A percentile compares a stretch with the other conserved stretches of the same genome.
phyloP scores from a whole-genome alignment of 2,888 invertebrate species.

The Bimastos eiseni region DNA sequence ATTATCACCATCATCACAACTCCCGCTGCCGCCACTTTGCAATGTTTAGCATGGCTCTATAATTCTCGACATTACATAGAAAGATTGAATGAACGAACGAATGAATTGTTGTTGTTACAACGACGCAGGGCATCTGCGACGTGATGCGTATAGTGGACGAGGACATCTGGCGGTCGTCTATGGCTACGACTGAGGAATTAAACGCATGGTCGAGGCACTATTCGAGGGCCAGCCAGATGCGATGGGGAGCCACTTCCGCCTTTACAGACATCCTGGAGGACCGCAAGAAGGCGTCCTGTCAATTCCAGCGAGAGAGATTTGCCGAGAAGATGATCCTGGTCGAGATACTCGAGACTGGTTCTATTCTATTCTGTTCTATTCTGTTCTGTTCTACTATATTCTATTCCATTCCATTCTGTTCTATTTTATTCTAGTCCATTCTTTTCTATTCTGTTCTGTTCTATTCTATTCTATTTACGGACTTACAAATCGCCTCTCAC shows the following conservation, averaged over 20 bases:
- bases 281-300: conserved; percentile 1
- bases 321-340: background rate
- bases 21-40: background rate
- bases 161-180: background rate
- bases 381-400: no score
- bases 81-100: no score
- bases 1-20: no score
- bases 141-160: conserved; percentile 37
- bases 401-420: no score
- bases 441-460: no score
- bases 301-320: background rate
- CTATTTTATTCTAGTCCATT: no score
- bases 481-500: no score
- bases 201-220: background rate
- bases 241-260: background rate
- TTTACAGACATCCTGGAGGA: conserved; percentile 2
- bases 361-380: no score
- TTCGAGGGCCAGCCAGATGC: background rate
- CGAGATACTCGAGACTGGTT: no score
- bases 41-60: background rate
- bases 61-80: no score
- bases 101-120: no score
- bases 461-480: no score
- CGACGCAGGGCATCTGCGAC: conserved; percentile 42
- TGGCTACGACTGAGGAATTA: background rate